Evolutionary conservation across 2,797 vertebrate genomes (phyloP), one percentile per base, ranked within the genome.

Genomic region (Semaprochilodus insignis): DNA sequence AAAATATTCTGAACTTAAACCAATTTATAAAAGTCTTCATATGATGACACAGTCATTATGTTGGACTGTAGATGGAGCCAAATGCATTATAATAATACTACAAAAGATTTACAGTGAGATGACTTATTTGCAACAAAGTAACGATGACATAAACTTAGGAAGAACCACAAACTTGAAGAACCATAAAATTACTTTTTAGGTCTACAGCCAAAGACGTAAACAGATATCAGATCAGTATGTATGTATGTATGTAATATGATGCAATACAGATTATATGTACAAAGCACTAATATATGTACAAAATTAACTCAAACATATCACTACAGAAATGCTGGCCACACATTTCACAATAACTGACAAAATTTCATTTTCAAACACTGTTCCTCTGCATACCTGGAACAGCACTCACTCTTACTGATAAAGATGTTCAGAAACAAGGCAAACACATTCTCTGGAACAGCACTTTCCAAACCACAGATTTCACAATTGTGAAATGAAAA

Each of bases 1-100:
- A 31, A 31, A 31, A 31, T n/a, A 31, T 31, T 31, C 31, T 31
- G 40, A 6, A 44, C 2, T 44, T 44, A 10, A 44, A 44, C 6
- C 5, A 44, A 10, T 6, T 44, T 44, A 40, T 40, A 6, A 6
- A 44, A 44, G 40, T 6, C 40, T 44, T 44, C 8, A 44, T 44
- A 6, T 10, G 5, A 44, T 44, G 40, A 44, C 40, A 16, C 69
- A n/a, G 11, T n/a, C 31, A 48, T 34, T 34, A 4, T 67, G 52
- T 55, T 57, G 16, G 36, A 77, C 87, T 83, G 80, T 77, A 88
- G 87, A 83, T 84, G 87, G 87, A 87, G 83, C 79, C 85, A 87
- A 85, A 87, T 25, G 40, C 66, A 63, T 31, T 31, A 52, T 14
- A 74, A 74, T 17, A 11, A 23, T 23, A 57, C 40, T 10, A 44